Conservation (phyloP, 1,140 invertebrate species). For the Papilio xuthus region DNA sequence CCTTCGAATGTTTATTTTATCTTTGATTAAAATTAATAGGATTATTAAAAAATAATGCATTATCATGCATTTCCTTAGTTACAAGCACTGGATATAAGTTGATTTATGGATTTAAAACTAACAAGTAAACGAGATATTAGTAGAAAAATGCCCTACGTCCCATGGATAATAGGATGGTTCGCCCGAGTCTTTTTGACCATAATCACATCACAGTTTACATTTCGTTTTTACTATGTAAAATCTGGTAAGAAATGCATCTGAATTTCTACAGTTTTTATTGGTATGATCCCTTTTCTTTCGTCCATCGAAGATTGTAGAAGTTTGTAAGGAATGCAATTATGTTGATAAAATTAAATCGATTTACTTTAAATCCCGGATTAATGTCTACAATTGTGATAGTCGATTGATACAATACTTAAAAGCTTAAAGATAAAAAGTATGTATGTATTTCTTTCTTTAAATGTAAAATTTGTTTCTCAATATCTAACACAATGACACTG, state of each 20-base stretch:
- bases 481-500: background rate
- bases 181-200: no score
- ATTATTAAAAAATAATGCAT: background rate
- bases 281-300: background rate
- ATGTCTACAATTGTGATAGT: background rate
- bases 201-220: no score
- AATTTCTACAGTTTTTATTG: no score
- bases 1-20: background rate
- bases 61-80: background rate
- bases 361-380: slow-evolving; percentile 15
- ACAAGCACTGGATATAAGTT: background rate
- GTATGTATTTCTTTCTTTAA: background rate
- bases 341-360: slow-evolving; percentile 7
- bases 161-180: background rate
- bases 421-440: background rate
- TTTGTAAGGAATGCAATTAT: background rate
- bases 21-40: background rate
- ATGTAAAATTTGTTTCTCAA: background rate
- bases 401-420: background rate
- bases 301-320: background rate
- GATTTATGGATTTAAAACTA: background rate
- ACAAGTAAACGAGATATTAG: background rate
- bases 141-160: background rate
- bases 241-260: no score
- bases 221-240: no score